These are phyloP conservation scores for Rhagoletis zephyria DNA, from an alignment of 1,140 invertebrate genomes.

Conservation along the genomic window DNA sequence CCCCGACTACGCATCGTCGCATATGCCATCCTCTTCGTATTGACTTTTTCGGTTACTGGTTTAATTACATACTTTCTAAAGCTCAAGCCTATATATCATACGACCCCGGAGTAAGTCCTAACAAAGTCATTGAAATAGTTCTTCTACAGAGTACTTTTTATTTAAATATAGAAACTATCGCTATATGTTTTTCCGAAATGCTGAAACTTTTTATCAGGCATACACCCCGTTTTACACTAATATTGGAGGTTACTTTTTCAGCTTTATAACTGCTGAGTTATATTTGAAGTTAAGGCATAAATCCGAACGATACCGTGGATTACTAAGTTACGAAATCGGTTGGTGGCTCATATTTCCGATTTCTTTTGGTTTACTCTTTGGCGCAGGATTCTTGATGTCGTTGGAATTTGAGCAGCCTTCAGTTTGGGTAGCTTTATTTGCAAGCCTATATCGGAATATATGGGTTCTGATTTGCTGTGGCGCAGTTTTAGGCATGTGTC, in stretches of 20 bases:
- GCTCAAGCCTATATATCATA: slow-evolving; percentile 74
- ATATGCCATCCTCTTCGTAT: slow-evolving; percentile 61
- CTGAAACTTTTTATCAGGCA: slow-evolving; percentile 64
- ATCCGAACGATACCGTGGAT: slow-evolving; percentile 6
- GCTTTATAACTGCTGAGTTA: slow-evolving; percentile 63
- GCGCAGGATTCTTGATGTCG: slow-evolving; percentile 66
- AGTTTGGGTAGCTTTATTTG: slow-evolving; percentile 67
- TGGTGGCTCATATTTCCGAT: slow-evolving; percentile 61
- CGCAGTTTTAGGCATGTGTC: slow-evolving; percentile 63
- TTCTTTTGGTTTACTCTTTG: slow-evolving; percentile 59
- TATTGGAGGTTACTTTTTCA: slow-evolving; percentile 67
- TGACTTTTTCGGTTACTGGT: slow-evolving; percentile 73
- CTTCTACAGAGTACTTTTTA: neutral
- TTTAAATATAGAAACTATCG: slow-evolving; percentile 63
- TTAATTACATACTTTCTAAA: slow-evolving; percentile 72
- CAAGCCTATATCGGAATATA: slow-evolving; percentile 65
- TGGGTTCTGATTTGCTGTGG: slow-evolving; percentile 61
- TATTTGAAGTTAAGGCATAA: slow-evolving; percentile 60
- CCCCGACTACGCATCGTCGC: slow-evolving; percentile 64
- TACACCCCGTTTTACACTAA: slow-evolving; percentile 68
- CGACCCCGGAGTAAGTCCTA: slow-evolving; percentile 74
- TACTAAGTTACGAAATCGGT: slow-evolving; percentile 58
- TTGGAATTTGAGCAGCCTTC: slow-evolving; percentile 65
- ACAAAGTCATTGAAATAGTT: neutral
- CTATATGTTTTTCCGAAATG: slow-evolving; percentile 65